A percentile compares a stretch with the other conserved stretches of the same genome.
phyloP scores from a whole-genome alignment of 1,140 invertebrate genomes.

The Carcinoscorpius rotundicauda region DNA sequence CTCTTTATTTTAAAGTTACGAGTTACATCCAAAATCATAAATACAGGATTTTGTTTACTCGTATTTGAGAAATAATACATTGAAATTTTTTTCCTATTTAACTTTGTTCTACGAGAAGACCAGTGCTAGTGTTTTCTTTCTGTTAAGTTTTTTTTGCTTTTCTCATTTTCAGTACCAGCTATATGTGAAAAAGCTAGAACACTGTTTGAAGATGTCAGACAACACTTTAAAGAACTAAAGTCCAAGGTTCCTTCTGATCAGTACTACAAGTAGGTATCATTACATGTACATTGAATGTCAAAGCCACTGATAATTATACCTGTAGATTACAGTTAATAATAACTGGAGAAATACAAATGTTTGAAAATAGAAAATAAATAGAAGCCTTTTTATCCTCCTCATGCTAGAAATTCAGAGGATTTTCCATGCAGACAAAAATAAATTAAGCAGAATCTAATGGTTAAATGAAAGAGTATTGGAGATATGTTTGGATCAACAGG shows the following conservation, averaged over 20 bases:
- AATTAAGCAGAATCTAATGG: not conserved
- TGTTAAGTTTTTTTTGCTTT: slow-evolving; percentile 17
- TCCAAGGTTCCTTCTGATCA: slow-evolving; percentile 47
- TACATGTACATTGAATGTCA: not conserved
- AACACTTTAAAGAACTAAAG: slow-evolving; percentile 44
- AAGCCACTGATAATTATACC: not conserved
- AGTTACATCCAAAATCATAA: too few relatives aligned
- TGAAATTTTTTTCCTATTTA: too few relatives aligned
- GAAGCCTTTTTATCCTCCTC: not conserved
- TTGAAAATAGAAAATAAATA: not conserved
- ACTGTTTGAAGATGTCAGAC: slow-evolving; percentile 42
- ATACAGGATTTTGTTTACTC: too few relatives aligned
- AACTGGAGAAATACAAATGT: not conserved
- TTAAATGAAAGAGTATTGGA: not conserved
- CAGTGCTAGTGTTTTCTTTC: slow-evolving; percentile 9
- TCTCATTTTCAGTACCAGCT: slow-evolving; percentile 37
- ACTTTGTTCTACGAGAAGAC: too few relatives aligned
- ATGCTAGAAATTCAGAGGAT: not conserved
- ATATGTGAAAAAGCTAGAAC: slow-evolving; percentile 44
- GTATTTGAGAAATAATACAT: too few relatives aligned
- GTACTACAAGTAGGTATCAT: slow-evolving; percentile 47
- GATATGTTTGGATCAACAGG: too few relatives aligned
- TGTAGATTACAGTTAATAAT: not conserved
- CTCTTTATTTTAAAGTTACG: too few relatives aligned
- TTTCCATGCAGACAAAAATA: not conserved